Evolutionary conservation across 2,113 vertebrate species (phyloP), one percentile per base, ranked within the genome.

Genomic region (Catharus bicknelli): DNA sequence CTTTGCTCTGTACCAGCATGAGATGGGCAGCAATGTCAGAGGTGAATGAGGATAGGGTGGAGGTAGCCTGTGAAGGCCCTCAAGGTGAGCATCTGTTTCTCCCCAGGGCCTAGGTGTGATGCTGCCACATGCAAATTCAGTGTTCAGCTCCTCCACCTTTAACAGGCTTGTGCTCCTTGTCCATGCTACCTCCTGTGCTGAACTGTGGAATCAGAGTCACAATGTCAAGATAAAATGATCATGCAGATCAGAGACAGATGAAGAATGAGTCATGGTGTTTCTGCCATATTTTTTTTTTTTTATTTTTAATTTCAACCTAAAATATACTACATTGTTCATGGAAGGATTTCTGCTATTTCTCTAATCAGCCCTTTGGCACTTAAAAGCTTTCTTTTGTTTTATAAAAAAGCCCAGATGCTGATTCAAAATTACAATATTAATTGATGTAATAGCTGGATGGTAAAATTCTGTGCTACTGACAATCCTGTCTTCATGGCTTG

Each of bases 61-160:
- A 32, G 3, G 32, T 32, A 74, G 29, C 29, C 48, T 66, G 19
- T 17, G 23, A 74, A 82, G 15, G 5, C 7, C 78, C 17, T 27
- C 18, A 54, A 4, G 16, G 20, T 9, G 5, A 74, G 6, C 13
- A 61, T 20, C 27, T 57, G 16, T 40, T 30, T 40, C 36, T 79
- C 40, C 27, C 26, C 45, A 59, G 27, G 5, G 15, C 17, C 13
- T 8, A 9, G 22, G 6, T 40, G 34, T 1, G 3, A 85, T 34
- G 3, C 30, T 69, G 32, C 10, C 45, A n/a, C 1, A 0, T 54
- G 12, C 14, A 69, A 94, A 50, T 2, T 5, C 16, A 29, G 14
- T 1, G 1, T 27, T 27, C 3, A 3, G 1, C 32, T 86, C 2
- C 0, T 70, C 53, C 62, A 5, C 10, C 14, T 68, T 74, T 62